Evolutionary conservation across 2,113 vertebrate genomes (phyloP).

Genomic region (Bucco capensis): DNA sequence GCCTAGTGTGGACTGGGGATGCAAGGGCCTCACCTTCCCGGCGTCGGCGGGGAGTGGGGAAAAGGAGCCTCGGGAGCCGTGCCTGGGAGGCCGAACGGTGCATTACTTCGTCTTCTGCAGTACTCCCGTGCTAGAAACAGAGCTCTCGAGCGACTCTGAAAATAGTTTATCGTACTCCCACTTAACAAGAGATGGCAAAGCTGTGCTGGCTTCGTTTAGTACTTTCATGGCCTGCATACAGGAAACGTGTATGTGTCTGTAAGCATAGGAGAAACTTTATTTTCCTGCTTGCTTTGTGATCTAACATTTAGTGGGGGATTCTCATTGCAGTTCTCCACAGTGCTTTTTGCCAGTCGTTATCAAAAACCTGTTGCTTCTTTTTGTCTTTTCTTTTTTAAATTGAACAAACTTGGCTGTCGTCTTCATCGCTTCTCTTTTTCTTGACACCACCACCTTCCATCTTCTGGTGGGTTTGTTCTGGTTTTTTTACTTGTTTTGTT

Average conservation of each 20-base stretch:
- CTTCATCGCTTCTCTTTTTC: neutral
- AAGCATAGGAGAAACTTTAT: neutral
- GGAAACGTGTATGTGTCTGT: neutral
- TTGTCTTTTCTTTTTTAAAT: too few relatives aligned
- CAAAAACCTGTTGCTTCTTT: neutral
- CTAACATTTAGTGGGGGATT: neutral
- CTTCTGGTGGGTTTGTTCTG: too few relatives aligned
- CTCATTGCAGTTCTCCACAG: neutral
- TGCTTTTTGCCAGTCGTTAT: neutral
- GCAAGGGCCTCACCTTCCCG: neutral
- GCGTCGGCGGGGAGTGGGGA: neutral
- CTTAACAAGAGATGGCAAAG: neutral
- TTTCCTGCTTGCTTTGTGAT: neutral
- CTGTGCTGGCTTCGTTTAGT: neutral
- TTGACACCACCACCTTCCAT: neutral
- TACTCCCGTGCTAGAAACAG: neutral
- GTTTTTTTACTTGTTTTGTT: neutral
- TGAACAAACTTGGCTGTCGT: neutral
- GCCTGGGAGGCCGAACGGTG: accelerated
- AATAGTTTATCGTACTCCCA: neutral
- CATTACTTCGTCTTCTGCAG: neutral
- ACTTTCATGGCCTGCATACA: neutral
- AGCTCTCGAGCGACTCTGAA: accelerated
- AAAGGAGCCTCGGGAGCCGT: neutral
- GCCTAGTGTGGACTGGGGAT: neutral